Percentiles rank a stretch among this genome's conserved stretches.
phyloP scores from a whole-genome alignment of 2,797 vertebrate genomes.

The Manis javanica region DNA sequence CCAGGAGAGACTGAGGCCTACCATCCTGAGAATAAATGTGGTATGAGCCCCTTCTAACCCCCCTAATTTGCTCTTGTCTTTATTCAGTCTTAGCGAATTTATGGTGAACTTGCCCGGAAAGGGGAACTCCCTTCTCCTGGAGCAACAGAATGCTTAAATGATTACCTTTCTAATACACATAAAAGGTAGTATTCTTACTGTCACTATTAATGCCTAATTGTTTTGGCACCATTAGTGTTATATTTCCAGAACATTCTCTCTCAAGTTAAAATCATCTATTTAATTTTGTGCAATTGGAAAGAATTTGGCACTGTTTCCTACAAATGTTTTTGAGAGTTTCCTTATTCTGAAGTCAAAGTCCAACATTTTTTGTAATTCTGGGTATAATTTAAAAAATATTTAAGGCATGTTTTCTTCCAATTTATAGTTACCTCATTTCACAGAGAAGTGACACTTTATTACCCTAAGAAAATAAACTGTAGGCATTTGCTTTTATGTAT shows the following conservation, averaged over 20 bases:
- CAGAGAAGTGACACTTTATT: background rate
- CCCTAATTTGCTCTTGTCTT: too few species aligned
- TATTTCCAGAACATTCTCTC: background rate
- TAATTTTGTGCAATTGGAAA: background rate
- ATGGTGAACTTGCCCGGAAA: too few species aligned
- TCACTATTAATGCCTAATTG: conserved; percentile 10
- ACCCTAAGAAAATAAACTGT: conserved; percentile 26
- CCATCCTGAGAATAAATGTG: too few species aligned
- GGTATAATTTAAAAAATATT: background rate
- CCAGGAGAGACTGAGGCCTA: too few species aligned
- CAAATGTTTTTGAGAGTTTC: conserved; percentile 26
- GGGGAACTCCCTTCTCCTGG: background rate
- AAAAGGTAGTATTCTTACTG: background rate
- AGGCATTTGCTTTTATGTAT: background rate
- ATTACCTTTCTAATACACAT: background rate
- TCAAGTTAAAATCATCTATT: background rate
- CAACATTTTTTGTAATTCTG: background rate
- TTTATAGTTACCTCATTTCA: background rate
- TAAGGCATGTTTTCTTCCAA: background rate
- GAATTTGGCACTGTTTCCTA: background rate
- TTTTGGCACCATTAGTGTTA: conserved; percentile 1
- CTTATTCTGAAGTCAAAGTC: conserved; percentile 22
- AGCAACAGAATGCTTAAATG: background rate
- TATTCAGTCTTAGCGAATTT: too few species aligned
- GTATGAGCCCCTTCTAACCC: too few species aligned